Percentiles rank a stretch among this genome's conserved stretches.
Conservation (phyloP, 2,888 invertebrate species). For the Thymelicus sylvestris region DNA sequence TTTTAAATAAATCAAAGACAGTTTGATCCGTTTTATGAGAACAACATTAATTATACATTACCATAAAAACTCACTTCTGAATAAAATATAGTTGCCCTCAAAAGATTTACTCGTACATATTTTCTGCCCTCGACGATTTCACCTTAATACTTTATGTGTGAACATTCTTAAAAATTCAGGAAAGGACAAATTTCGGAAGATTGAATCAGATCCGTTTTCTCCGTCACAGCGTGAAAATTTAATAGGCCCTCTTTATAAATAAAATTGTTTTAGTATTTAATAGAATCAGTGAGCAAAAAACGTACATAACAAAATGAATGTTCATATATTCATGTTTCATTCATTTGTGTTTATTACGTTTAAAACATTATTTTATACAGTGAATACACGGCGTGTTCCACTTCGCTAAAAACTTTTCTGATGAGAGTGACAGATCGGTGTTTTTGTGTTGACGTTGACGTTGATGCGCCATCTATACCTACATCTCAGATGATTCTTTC, state of each 20-base stretch:
- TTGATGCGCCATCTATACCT: too few relatives aligned
- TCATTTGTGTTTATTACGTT: too few relatives aligned
- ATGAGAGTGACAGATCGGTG: too few relatives aligned
- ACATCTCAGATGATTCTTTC: too few relatives aligned
- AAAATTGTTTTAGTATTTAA: too few relatives aligned
- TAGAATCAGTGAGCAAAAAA: too few relatives aligned
- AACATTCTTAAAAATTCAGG: slow-evolving; percentile 16
- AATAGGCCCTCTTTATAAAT: neutral
- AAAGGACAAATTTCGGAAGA: slow-evolving; percentile 20
- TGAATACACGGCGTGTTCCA: too few relatives aligned
- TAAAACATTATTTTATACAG: too few relatives aligned
- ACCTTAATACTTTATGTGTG: slow-evolving; percentile 27
- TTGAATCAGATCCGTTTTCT: slow-evolving; percentile 20
- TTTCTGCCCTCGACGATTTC: slow-evolving; percentile 17
- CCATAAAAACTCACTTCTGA: slow-evolving; percentile 8
- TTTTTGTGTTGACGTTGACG: too few relatives aligned
- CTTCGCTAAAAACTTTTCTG: too few relatives aligned
- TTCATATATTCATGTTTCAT: too few relatives aligned
- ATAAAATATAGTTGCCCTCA: slow-evolving; percentile 20
- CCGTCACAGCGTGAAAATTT: slow-evolving; percentile 8
- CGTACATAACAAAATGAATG: too few relatives aligned
- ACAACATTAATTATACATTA: slow-evolving; percentile 12
- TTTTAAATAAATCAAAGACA: neutral
- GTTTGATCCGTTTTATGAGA: neutral
- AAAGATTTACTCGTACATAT: slow-evolving; percentile 17